Base-by-base conservation (phyloP, 2,797 vertebrate genomes). In the Anabas testudineus region DNA sequence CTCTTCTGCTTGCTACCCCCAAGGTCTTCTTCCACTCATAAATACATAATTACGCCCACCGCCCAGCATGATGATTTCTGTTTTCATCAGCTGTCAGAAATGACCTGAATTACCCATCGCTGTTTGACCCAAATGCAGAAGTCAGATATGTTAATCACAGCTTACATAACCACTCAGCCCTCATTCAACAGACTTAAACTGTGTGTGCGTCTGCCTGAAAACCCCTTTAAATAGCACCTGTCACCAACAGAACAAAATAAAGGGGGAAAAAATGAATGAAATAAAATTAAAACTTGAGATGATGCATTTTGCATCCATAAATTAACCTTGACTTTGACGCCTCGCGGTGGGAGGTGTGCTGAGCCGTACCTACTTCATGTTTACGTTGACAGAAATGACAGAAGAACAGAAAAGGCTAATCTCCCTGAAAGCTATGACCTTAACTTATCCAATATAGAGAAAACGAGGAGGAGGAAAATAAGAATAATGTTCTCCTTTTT, bases 71-170 rank as follows among this genome's bases (percentile, higher is more conserved):
- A 91, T 90, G 90, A 91, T 88, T 93, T 91, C 85, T 88, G 89
- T 94, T 93, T 92, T 94, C 90, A 92, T 94, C 93, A 93, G 90
- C 91, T 94, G 93, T 94, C 93, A 94, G 81, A 93, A 94, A 80
- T 94, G 91, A 93, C 91, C 93, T 93, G 88, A 90, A 93, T 94
- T 94, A 84, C 84, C 81, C 89, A 85, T 93, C 90, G 89, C 83
- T 85, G 87, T 91, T 92, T 94, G 92, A 94, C 92, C 91, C 84
- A 93, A 93, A 94, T 93, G 83, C 89, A 90, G 85, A 89, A 60
- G 78, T 91, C 88, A 87, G 86, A 92, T 91, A 91, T 94, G 91
- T 90, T 91, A 93, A 94, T 90, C 87, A 89, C 71, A 62, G 78
- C 86, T 94, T 93, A 93, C 86, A 82, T 93, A 93, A 95, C 90